Evolutionary conservation across 2,888 invertebrate genomes (phyloP).

Genomic region (Nomada flava): DNA sequence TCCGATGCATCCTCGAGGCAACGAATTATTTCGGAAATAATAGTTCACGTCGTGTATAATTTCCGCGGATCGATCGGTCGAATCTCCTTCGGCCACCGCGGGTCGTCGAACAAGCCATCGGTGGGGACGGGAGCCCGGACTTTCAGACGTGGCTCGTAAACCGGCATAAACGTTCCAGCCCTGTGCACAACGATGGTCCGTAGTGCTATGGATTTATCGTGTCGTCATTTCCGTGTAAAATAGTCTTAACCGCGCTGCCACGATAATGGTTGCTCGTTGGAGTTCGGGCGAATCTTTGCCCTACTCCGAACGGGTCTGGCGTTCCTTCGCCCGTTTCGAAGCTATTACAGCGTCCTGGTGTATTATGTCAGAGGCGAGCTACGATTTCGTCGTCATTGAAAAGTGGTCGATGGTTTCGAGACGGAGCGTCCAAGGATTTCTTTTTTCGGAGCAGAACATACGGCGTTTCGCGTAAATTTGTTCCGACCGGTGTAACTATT

Average conservation of each 20-base stretch:
- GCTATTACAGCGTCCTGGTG: too few species aligned
- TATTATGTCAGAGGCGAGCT: too few species aligned
- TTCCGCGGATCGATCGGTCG: slow-evolving; percentile 72
- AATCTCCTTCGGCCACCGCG: slow-evolving; percentile 69
- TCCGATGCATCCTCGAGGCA: neutral
- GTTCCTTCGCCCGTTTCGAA: neutral
- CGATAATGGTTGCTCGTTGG: slow-evolving; percentile 48
- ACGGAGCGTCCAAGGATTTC: too few species aligned
- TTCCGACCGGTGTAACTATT: slow-evolving; percentile 51
- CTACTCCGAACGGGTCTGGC: neutral
- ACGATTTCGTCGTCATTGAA: too few species aligned
- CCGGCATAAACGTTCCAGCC: slow-evolving; percentile 66
- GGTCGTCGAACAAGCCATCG: slow-evolving; percentile 52
- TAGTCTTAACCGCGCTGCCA: slow-evolving; percentile 55
- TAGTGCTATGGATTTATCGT: slow-evolving; percentile 71
- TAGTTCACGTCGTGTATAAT: slow-evolving; percentile 33
- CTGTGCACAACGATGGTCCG: slow-evolving; percentile 64
- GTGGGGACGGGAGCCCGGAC: slow-evolving; percentile 35
- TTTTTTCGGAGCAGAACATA: slow-evolving; percentile 17
- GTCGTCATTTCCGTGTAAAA: slow-evolving; percentile 71
- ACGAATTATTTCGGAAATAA: neutral
- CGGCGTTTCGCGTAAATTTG: slow-evolving; percentile 26
- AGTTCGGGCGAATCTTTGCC: neutral
- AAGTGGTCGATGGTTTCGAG: too few species aligned
- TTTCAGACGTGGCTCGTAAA: slow-evolving; percentile 59